Evolutionary conservation across 2,888 invertebrate genomes (phyloP).

Genomic region (Thymelicus acteon): DNA sequence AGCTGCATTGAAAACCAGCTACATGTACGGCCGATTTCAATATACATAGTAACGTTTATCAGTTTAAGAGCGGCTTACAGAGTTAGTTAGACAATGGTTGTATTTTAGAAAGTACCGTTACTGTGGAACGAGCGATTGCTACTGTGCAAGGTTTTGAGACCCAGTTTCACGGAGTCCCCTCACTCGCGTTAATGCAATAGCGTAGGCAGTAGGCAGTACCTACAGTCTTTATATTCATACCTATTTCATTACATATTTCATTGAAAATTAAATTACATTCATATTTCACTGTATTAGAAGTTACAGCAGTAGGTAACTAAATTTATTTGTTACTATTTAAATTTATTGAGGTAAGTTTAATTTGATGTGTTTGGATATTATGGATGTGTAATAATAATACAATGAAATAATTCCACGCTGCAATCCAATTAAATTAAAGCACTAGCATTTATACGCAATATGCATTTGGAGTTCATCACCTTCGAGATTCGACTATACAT

Average conservation of each 20-base stretch:
- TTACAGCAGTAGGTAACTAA: neutral
- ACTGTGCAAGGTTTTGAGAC: constrained; percentile 39
- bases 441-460: no score
- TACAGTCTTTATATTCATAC: constrained; percentile 2
- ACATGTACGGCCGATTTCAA: constrained; percentile 50
- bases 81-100: constrained; percentile 36
- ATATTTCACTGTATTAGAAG: neutral
- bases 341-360: neutral
- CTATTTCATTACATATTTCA: constrained; percentile 9
- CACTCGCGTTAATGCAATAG: constrained; percentile 26
- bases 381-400: no score
- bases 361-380: neutral
- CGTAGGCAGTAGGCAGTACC: constrained; percentile 12
- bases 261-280: neutral
- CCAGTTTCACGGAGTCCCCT: constrained; percentile 35
- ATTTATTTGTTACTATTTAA: neutral
- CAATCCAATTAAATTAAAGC: no score
- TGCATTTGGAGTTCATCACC: no score
- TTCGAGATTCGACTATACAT: no score
- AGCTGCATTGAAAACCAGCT: constrained; percentile 63
- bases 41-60: constrained; percentile 27
- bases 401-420: no score
- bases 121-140: constrained; percentile 36
- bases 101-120: constrained; percentile 38
- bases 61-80: constrained; percentile 28